Percentiles rank a stretch among this genome's conserved stretches.
Conservation (phyloP, 2,113 vertebrate genomes). For the Passerina amoena region DNA sequence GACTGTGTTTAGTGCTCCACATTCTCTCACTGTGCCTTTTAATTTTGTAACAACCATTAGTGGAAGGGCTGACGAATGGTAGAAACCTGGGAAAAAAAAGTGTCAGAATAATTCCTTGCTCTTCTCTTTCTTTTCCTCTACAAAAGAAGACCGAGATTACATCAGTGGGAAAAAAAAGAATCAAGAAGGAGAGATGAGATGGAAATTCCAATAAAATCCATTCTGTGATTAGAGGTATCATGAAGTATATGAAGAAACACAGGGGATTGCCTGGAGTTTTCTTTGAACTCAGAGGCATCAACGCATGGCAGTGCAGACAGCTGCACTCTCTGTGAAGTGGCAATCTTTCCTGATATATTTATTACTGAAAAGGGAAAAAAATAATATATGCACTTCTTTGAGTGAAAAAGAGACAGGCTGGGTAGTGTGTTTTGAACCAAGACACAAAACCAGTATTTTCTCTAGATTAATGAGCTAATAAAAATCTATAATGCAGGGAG, state of each 20-base stretch:
- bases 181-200: background rate
- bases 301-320: background rate
- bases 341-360: background rate
- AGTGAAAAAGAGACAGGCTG: background rate
- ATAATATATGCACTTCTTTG: background rate
- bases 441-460: background rate
- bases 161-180: conserved; percentile 25
- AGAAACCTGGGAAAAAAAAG: background rate
- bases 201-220: conserved; percentile 46
- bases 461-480: background rate
- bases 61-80: background rate
- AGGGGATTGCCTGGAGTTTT: conserved; percentile 32
- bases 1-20: background rate
- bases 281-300: conserved; percentile 12
- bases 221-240: conserved; percentile 32
- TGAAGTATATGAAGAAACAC: background rate
- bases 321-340: background rate
- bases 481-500: background rate
- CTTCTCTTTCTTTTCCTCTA: background rate
- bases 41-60: background rate
- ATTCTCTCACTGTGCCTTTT: background rate
- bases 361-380: background rate
- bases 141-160: background rate
- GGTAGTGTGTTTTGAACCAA: background rate
- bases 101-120: background rate